Conservation (phyloP, 2,888 invertebrate genomes). For the Napeogenes inachia region DNA sequence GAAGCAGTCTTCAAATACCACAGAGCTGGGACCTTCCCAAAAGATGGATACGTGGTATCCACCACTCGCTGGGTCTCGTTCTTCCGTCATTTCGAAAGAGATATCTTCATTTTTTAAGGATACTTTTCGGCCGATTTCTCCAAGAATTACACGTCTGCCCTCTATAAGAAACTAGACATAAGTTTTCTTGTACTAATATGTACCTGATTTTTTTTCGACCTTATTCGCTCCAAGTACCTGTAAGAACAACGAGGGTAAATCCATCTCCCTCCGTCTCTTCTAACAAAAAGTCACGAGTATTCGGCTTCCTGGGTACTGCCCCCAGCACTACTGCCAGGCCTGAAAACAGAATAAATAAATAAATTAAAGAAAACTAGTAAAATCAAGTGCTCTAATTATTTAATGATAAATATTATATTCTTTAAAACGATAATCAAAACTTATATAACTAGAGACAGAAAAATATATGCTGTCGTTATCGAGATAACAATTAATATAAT, state of each 20-base stretch:
- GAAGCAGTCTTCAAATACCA: constrained; percentile 70
- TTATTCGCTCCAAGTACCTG: constrained; percentile 36
- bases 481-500: constrained; percentile 9
- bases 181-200: not conserved
- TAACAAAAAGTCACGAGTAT: constrained; percentile 40
- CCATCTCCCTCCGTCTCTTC: constrained; percentile 49
- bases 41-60: constrained; percentile 51
- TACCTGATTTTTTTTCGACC: not conserved
- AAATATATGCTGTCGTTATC: too few species aligned
- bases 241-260: constrained; percentile 37
- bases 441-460: not conserved
- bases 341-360: constrained; percentile 28
- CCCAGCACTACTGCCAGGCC: constrained; percentile 51
- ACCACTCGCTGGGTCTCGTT: constrained; percentile 43
- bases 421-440: not conserved
- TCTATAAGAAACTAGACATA: constrained; percentile 30
- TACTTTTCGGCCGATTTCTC: constrained; percentile 53
- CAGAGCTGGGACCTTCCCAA: constrained; percentile 64
- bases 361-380: not conserved
- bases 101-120: constrained; percentile 45
- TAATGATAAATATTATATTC: too few species aligned
- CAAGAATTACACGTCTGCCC: constrained; percentile 39
- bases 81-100: constrained; percentile 42
- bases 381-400: too few species aligned
- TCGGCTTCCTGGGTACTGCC: constrained; percentile 45